Base-by-base conservation (phyloP, 2,797 vertebrate genomes). In the Serranus cabrilla region DNA sequence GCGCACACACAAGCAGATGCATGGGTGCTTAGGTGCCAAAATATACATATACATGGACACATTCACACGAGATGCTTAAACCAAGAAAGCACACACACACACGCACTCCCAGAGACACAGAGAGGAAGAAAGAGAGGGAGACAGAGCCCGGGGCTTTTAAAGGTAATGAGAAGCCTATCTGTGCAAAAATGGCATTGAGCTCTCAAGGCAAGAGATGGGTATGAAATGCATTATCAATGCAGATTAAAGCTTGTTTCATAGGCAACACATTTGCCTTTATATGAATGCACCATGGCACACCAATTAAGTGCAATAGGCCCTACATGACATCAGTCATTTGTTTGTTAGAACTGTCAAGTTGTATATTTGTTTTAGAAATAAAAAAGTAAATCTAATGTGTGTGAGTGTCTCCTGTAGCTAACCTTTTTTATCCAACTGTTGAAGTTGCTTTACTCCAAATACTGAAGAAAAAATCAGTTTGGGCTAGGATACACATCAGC, bases 171-270 rank as follows among this genome's bases (percentile, higher is more conserved):
- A 68, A 37, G 20, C 61, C 71, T 39, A 25, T 47, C 57, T 62
- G 46, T 82, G 58, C 50, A 80, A 18, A 70, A 60, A 72, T 60
- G 56, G 25, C 45, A 79, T 52, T 46, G 43, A 49, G 54, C 64
- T 55, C 64, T 60, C 4, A 12, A 20, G 37, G 13, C 13, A 51
- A 54, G 56, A 66, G 56, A 71, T 56, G 67, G 42, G 31, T 11
- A 64, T 63, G 42, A 75, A 78, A 84, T 69, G 71, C 57, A 78
- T 86, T 82, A 88, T 85, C 71, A 72, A 79, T 85, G 68, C 45
- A 71, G 54, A 85, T 76, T 83, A 84, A 80, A 80, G 57, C 16
- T 37, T n/a, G 42, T 58, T 81, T 82, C 50, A 83, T 31, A 42
- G 59, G 54, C 21, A 34, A 61, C 66, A 50, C 42, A 66, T 79